phyloP scores from a whole-genome alignment of 2,113 vertebrate species.

The Nettapus auritus region DNA sequence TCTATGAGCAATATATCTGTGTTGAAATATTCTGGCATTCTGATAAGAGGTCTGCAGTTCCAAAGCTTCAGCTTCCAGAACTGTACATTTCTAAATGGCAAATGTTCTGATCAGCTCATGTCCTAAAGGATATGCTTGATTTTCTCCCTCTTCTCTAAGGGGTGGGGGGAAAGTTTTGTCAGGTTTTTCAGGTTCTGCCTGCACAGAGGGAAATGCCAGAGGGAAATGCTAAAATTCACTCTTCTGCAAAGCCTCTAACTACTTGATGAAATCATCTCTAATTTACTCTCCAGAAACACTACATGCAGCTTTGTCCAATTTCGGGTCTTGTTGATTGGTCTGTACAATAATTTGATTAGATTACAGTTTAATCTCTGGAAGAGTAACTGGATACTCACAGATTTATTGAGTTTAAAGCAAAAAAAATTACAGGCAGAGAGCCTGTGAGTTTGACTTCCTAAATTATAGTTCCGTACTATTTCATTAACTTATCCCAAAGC shows the following conservation, averaged over 20 bases:
- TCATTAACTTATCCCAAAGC: neutral
- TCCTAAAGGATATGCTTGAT: neutral
- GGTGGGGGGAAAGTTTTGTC: neutral
- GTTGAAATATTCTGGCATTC: conserved; percentile 9
- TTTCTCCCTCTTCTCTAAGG: neutral
- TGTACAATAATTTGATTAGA: neutral
- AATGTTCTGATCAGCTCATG: neutral
- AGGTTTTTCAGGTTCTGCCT: neutral
- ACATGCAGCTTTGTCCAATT: neutral
- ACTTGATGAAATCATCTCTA: neutral
- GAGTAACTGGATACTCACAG: neutral
- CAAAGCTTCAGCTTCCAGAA: neutral
- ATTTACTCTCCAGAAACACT: neutral
- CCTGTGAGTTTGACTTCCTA: neutral
- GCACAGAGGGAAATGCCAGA: neutral
- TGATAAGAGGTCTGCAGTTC: neutral
- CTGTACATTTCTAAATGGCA: neutral
- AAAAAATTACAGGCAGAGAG: neutral
- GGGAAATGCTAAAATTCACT: neutral
- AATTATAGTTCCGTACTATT: neutral
- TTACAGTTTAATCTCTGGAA: neutral
- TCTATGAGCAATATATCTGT: neutral
- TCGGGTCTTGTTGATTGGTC: neutral
- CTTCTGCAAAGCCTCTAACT: neutral
- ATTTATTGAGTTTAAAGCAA: neutral